Conservation (phyloP, 92 coral and sea anemone genomes). For the Nematostella vectensis region DNA sequence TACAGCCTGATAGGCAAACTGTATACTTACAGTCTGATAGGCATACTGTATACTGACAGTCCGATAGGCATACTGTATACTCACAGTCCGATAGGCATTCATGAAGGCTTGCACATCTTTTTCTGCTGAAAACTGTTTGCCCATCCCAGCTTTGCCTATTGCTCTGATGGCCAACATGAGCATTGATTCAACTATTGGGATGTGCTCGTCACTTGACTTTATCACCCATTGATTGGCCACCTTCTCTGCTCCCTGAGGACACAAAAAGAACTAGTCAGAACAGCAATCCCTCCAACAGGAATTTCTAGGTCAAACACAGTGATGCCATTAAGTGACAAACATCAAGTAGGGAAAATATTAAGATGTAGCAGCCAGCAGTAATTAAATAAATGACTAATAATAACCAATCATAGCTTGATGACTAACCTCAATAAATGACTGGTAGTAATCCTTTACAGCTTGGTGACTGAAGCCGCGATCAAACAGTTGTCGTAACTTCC, state of each 20-base stretch:
- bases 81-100: constrained; percentile 47
- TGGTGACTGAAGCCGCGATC: constrained; percentile 91
- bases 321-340: too few relatives aligned
- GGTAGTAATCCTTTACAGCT: constrained; percentile 74
- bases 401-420: too few relatives aligned
- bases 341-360: too few relatives aligned
- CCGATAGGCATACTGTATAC: too few relatives aligned
- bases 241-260: constrained; percentile 37
- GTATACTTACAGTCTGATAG: too few relatives aligned
- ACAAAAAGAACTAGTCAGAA: neutral
- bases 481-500: constrained; percentile 63
- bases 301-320: too few relatives aligned
- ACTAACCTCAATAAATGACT: constrained; percentile 56
- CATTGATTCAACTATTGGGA: constrained; percentile 61
- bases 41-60: too few relatives aligned
- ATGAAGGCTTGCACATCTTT: constrained; percentile 34
- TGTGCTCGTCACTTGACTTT: constrained; percentile 50
- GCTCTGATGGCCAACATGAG: constrained; percentile 51
- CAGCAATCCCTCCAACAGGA: too few relatives aligned
- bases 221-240: constrained; percentile 45
- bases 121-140: constrained; percentile 39
- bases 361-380: too few relatives aligned
- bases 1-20: too few relatives aligned
- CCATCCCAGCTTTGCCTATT: constrained; percentile 59
- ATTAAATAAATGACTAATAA: too few relatives aligned